Evolutionary conservation across 2,888 invertebrate species (phyloP).

Genomic region (Tipula lateralis): DNA sequence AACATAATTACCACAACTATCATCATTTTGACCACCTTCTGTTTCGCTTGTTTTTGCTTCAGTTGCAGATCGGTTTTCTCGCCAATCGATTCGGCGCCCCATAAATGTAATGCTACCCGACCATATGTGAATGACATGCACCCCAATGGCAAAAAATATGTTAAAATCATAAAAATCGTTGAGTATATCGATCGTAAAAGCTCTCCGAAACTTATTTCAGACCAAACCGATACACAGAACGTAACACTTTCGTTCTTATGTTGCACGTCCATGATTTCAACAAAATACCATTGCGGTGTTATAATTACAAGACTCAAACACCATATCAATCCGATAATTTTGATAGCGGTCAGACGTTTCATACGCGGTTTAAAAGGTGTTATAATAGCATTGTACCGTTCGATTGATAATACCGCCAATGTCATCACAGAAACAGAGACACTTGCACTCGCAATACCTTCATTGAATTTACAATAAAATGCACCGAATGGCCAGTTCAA

Average conservation of each 20-base stretch:
- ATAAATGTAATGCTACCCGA: neutral
- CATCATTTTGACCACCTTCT: neutral
- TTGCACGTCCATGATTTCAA: neutral
- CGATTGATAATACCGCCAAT: neutral
- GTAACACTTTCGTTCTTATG: neutral
- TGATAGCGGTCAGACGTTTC: neutral
- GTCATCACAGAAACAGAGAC: neutral
- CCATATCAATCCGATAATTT: neutral
- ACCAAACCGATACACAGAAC: neutral
- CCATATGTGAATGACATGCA: neutral
- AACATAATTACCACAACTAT: neutral
- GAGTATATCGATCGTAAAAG: neutral
- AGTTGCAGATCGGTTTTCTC: neutral
- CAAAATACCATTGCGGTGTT: neutral
- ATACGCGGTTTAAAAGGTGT: neutral
- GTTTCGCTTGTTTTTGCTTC: neutral
- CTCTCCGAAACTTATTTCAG: neutral
- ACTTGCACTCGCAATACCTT: neutral
- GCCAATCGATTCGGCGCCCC: neutral
- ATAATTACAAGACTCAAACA: neutral
- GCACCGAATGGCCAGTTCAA: neutral
- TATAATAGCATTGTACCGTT: neutral
- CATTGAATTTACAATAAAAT: neutral
- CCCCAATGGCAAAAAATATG: neutral
- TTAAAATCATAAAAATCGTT: neutral